phyloP scores from a whole-genome alignment of 2,888 invertebrate species.

The Tinea pellionella region DNA sequence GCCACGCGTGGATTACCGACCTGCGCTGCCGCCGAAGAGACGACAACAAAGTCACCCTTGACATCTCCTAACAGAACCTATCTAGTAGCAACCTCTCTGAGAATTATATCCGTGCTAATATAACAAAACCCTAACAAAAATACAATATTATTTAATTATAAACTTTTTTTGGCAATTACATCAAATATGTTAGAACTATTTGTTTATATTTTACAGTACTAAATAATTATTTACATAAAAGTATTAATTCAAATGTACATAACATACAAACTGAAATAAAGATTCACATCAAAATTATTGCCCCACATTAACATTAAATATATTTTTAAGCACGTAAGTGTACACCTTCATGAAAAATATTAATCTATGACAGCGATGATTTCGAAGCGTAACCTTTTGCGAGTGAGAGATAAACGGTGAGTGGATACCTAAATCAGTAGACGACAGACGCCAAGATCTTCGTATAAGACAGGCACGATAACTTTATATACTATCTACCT shows the following conservation, averaged over 20 bases:
- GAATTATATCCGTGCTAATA: background rate
- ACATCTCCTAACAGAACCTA: background rate
- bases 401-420: background rate
- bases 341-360: background rate
- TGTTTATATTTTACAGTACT: too few species aligned
- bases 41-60: background rate
- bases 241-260: too few species aligned
- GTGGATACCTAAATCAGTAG: background rate
- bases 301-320: too few species aligned
- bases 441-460: background rate
- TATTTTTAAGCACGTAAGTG: too few species aligned
- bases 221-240: too few species aligned
- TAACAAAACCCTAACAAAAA: too few species aligned
- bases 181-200: too few species aligned
- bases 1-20: conserved; percentile 32
- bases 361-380: background rate
- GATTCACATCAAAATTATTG: too few species aligned
- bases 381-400: background rate
- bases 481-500: background rate
- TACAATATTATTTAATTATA: too few species aligned
- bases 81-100: background rate
- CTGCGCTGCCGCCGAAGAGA: conserved; percentile 4
- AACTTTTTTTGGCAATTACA: too few species aligned
- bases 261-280: too few species aligned
- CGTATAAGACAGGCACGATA: background rate